Evolutionary conservation across 2,888 invertebrate species (phyloP), one percentile per base, ranked within the genome.

Genomic region (Panopea generosa): DNA sequence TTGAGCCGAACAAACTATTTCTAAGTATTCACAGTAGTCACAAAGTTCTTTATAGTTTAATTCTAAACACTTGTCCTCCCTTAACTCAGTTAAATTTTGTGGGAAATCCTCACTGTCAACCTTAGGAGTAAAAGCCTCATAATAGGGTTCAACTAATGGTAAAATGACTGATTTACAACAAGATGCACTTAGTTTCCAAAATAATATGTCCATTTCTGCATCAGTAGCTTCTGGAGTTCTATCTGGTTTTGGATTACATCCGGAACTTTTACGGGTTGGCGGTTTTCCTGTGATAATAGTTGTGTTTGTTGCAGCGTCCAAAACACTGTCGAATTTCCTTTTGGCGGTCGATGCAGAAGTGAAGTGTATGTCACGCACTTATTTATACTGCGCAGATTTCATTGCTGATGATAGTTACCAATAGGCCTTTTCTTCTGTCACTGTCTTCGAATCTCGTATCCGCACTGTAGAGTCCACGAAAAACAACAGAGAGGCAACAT

Each of bases 251-350:
- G 40, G 14, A 22, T 22, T 9, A 6, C 14, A 14, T 33, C 11
- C 24, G 3, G 33, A n/a, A 11, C n/a, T 55, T 27, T 26, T 9
- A 26, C 27, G 1, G n/a, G n/a, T n/a, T n/a, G n/a, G n/a, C n/a
- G n/a, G n/a, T n/a, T n/a, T n/a, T n/a, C n/a, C n/a, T n/a, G n/a
- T n/a, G n/a, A n/a, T n/a, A n/a, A n/a, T n/a, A n/a, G n/a, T n/a
- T n/a, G n/a, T n/a, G n/a, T n/a, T n/a, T n/a, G n/a, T 16, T n/a
- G 16, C 29, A 55, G 27, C 7, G 6, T 40, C 59, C 24, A 27
- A 94, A 93, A 1, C 94, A 93, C 95, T 95, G 80, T 95, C 95
- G 96, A 96, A 96, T 84, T 98, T 95, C 0, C 95, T 94, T 71
- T 95, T 74, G 7, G 14, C 9, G 6, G 63, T 62, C 18, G 29